These are phyloP conservation scores for Anoplius nigerrimus DNA, from an alignment of 2,888 invertebrate species.

Conservation along the genomic window DNA sequence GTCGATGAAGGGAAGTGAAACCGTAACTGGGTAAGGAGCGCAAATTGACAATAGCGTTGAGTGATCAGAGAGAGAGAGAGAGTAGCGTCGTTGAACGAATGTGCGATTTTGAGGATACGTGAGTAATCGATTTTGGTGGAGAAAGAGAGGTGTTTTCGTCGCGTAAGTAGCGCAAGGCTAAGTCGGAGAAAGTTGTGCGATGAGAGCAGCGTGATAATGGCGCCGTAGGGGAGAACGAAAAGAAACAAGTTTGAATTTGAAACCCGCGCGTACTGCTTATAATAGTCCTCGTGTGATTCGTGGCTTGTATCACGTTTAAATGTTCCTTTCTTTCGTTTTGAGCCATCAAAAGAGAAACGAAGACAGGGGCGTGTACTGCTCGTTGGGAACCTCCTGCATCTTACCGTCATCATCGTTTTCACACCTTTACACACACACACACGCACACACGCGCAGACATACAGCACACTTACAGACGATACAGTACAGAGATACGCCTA, in stretches of 20 bases:
- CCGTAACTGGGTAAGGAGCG: background rate
- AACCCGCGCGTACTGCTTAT: no score
- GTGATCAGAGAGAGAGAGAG: background rate
- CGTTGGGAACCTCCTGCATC: background rate
- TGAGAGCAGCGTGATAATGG: conserved; percentile 40
- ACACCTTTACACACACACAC: conserved; percentile 5
- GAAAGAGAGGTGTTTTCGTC: conserved; percentile 15
- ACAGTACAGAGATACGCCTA: conserved; percentile 4
- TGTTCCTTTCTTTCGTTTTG: conserved; percentile 4
- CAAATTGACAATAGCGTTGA: background rate
- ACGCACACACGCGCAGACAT: background rate
- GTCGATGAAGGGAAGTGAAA: background rate
- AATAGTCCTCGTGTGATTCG: conserved; percentile 1
- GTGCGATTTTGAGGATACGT: background rate
- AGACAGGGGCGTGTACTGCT: conserved; percentile 1
- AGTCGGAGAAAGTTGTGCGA: conserved; percentile 33
- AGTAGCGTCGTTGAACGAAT: background rate
- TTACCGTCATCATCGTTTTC: conserved; percentile 6
- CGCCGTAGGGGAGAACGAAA: conserved; percentile 24
- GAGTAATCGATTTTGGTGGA: background rate
- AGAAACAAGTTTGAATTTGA: no score
- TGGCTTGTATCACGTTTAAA: conserved; percentile 6
- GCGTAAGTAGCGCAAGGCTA: conserved; percentile 41
- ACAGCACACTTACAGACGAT: background rate
- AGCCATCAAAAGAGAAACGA: conserved; percentile 1